Evolutionary conservation across 1,140 invertebrate genomes (phyloP), one percentile per base, ranked within the genome.

Genomic region (Drosophila ambigua): DNA sequence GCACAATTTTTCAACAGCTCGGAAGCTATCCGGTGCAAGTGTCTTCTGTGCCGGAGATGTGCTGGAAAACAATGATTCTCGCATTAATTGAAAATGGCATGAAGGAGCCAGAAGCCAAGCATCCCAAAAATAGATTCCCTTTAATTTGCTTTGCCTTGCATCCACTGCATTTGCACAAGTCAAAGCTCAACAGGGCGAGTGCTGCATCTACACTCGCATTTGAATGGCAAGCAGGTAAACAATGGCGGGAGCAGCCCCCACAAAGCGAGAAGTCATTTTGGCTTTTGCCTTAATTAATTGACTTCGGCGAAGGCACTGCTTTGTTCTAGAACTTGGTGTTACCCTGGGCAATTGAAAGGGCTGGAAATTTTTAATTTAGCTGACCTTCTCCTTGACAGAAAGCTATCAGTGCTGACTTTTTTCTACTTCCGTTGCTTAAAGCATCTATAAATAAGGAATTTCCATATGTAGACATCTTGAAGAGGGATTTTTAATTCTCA

Each of bases 251-350:
- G 4, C 6, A 11, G 43, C 4, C 13, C 51, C 20, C 24, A 46
- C 51, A 41, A 11, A 3, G 7, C 20, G n/a, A 39, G 3, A 43
- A 4, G 23, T 20, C 45, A 26, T 69, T 43, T 69, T 69, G 64
- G 26, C 51, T 57, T 68, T 69, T 49, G 51, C 68, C 45, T 68
- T 69, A 58, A 69, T 69, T 69, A 69, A 69, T 69, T 57, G 48
- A 16, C 24, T 53, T 43, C 16, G 20, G 8, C 13, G 7, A 39
- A 46, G 11, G 11, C 35, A 13, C 11, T 13, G 35, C 35, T 39
- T 39, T 39, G 4, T 39, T 13, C 4, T 4, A 39, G 35, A 4
- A 13, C 35, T 11, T 13, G 9, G 0, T 11, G 9, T 1, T 39
- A 39, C 35, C 35, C 11, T 39, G 11, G 11, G 4, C 8, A 0